phyloP scores from a whole-genome alignment of 2,888 invertebrate species.

The Geotrupes spiniger region DNA sequence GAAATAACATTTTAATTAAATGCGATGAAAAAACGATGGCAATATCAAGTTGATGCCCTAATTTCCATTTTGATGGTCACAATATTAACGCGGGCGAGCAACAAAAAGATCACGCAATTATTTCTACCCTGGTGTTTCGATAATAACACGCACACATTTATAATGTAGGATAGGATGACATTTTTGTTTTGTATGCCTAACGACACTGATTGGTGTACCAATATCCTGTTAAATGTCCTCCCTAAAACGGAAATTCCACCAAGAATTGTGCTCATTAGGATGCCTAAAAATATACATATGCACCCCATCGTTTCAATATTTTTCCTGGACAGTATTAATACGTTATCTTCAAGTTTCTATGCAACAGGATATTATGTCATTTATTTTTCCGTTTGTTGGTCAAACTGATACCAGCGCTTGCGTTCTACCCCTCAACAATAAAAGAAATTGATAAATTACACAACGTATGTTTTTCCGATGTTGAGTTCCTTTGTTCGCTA shows the following conservation, averaged over 20 bases:
- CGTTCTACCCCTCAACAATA: no score
- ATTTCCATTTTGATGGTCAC: constrained; percentile 20
- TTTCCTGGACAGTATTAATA: constrained; percentile 48
- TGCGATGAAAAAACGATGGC: constrained; percentile 19
- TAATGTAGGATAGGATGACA: neutral
- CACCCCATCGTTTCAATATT: constrained; percentile 49
- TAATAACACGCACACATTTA: constrained; percentile 3
- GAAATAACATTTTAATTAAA: constrained; percentile 27
- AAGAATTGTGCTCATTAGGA: constrained; percentile 47
- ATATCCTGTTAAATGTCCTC: constrained; percentile 46
- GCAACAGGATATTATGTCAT: constrained; percentile 44
- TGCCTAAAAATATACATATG: constrained; percentile 47
- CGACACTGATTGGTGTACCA: constrained; percentile 48
- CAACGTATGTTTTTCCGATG: no score
- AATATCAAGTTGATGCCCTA: constrained; percentile 20
- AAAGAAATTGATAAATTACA: no score
- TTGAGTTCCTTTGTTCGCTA: no score
- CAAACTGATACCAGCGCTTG: no score
- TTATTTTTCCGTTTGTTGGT: constrained; percentile 31
- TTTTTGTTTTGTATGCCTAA: neutral
- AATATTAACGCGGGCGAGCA: constrained; percentile 4
- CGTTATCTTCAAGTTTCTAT: constrained; percentile 42
- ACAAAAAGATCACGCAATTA: neutral
- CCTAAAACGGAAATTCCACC: constrained; percentile 42
- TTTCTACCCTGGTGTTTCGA: neutral